Conservation (phyloP, 2,888 invertebrate genomes). For the Xestia ashworthii region DNA sequence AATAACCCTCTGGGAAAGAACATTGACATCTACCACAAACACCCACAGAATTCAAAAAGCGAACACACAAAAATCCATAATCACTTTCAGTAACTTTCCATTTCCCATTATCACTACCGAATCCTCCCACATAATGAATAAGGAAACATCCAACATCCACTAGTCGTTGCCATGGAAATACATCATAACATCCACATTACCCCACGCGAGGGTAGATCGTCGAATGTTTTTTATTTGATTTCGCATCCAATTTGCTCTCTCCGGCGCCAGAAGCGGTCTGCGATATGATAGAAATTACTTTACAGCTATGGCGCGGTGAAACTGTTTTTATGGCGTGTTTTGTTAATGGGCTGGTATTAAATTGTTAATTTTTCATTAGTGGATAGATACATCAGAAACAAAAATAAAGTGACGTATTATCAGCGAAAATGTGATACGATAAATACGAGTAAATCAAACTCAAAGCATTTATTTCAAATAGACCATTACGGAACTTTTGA, state of each 20-base stretch:
- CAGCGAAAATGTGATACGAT: background rate
- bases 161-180: slow-evolving; percentile 55
- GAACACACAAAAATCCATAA: slow-evolving; percentile 28
- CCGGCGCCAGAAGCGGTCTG: slow-evolving; percentile 82
- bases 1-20: background rate
- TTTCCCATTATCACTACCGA: slow-evolving; percentile 38
- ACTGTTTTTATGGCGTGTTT: slow-evolving; percentile 25
- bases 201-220: slow-evolving; percentile 74
- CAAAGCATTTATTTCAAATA: too few species aligned
- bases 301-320: slow-evolving; percentile 28
- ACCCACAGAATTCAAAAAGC: background rate
- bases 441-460: too few species aligned
- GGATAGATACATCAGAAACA: too few species aligned
- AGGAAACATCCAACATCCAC: slow-evolving; percentile 31
- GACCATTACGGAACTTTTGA: too few species aligned
- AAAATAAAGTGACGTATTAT: background rate
- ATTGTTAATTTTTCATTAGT: background rate
- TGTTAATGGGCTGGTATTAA: background rate
- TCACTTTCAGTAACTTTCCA: slow-evolving; percentile 24
- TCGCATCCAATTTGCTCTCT: slow-evolving; percentile 85
- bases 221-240: slow-evolving; percentile 88
- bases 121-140: slow-evolving; percentile 44
- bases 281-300: slow-evolving; percentile 69
- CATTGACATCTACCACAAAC: background rate
- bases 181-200: slow-evolving; percentile 69